Evolutionary conservation across 2,797 vertebrate species (phyloP), one percentile per base, ranked within the genome.

Genomic region (Silurus lanzhouensis): DNA sequence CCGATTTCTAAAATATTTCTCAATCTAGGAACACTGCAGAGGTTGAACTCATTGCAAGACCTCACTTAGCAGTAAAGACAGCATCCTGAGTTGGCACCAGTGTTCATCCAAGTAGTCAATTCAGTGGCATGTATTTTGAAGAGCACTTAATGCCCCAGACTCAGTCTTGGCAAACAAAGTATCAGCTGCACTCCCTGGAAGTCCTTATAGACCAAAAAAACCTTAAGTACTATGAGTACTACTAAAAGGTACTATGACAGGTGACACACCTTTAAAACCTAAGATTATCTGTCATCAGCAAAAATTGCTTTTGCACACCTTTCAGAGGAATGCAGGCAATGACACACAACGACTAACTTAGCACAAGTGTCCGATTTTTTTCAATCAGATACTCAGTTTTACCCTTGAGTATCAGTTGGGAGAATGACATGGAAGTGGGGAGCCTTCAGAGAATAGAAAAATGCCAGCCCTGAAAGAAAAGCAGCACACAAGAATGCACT

Each of bases 251-350:
- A 15, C 19, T 66, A 9, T 22, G 17, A 70, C 72, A 79, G 10
- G 17, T 72, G 76, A 60, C 76, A 75, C 82, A 52, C 31, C 82
- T 74, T 77, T 60, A 52, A 52, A 52, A 55, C 31, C 55, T 25
- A 14, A 27, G 12, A 46, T 19, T 1, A 19, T 74, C 57, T 0
- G 7, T 44, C 80, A 70, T 60, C 52, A 67, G 79, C 4, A 31
- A 31, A 31, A 83, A 63, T 38, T 55, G 6, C n/a, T 25, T 75
- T 61, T 13, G 15, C 46, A 83, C 86, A 27, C 82, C 85, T 80
- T 48, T 66, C 31, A 22, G 8, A 83, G 82, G 82, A 5, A 83
- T 80, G 85, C 67, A 27, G 66, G 60, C 60, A 58, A 25, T 44
- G 0, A 79, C 10, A 58, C 52, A 57, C 7, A 3, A 25, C 22